Percentiles rank a stretch among this genome's conserved stretches.
These are phyloP conservation scores for Saxidomus purpurata DNA, from an alignment of 1,140 invertebrate genomes.

Conservation along the genomic window DNA sequence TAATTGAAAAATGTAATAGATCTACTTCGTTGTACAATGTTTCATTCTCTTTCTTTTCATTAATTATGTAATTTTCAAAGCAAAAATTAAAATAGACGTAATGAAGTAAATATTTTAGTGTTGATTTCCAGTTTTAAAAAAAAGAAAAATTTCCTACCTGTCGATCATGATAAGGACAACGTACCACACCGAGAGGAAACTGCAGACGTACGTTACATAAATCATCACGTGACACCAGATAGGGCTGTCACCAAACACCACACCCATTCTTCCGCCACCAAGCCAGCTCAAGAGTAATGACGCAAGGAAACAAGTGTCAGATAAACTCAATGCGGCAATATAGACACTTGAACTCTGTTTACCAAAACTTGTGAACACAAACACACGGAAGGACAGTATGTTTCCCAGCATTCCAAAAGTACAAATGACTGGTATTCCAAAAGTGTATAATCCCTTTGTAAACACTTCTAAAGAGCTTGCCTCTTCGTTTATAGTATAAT, in stretches of 20 bases:
- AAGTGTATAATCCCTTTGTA: constrained; percentile 52
- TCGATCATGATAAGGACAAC: constrained; percentile 86
- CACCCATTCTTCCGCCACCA: no score
- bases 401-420: constrained; percentile 88
- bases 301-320: constrained; percentile 88
- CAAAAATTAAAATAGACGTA: no score
- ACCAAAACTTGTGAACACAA: constrained; percentile 88
- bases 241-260: constrained; percentile 79
- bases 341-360: constrained; percentile 89
- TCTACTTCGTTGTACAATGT: no score
- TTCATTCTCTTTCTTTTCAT: no score
- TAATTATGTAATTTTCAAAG: no score
- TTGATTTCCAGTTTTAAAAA: no score
- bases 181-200: no score
- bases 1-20: no score
- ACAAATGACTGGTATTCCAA: constrained; percentile 87
- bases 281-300: constrained; percentile 80
- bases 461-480: not conserved
- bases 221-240: constrained; percentile 82
- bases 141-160: constrained; percentile 75
- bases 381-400: constrained; percentile 88
- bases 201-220: no score
- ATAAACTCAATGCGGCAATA: no score
- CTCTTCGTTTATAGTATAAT: not conserved
- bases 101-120: no score